Evolutionary conservation across 2,888 invertebrate genomes (phyloP).

Genomic region (Macaria liturata): DNA sequence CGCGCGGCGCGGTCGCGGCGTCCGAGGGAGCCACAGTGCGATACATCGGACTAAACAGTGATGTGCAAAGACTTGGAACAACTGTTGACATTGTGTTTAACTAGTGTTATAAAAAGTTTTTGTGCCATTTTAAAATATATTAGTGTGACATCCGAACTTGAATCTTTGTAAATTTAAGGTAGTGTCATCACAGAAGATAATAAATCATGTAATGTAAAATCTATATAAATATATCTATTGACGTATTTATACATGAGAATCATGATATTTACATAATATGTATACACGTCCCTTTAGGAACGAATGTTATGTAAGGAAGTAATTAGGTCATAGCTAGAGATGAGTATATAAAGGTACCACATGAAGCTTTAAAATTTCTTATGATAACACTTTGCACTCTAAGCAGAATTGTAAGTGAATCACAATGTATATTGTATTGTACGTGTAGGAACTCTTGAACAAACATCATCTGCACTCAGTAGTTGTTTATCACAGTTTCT

Average conservation of each 20-base stretch:
- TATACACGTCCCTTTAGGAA: slow-evolving; percentile 83
- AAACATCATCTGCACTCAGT: slow-evolving; percentile 24
- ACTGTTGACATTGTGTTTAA: slow-evolving; percentile 79
- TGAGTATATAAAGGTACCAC: slow-evolving; percentile 78
- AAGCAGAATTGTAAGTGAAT: slow-evolving; percentile 73
- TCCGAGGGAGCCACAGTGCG: slow-evolving; percentile 42
- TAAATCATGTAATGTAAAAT: slow-evolving; percentile 78
- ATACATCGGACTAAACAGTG: slow-evolving; percentile 51
- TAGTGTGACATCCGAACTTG: slow-evolving; percentile 83
- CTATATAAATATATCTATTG: slow-evolving; percentile 68
- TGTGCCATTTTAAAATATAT: slow-evolving; percentile 81
- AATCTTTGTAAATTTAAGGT: slow-evolving; percentile 79
- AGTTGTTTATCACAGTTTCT: slow-evolving; percentile 24
- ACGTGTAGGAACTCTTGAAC: slow-evolving; percentile 45
- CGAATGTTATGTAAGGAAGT: slow-evolving; percentile 80
- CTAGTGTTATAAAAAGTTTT: slow-evolving; percentile 80
- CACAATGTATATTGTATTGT: slow-evolving; percentile 47
- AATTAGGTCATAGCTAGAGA: slow-evolving; percentile 78
- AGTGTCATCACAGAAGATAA: slow-evolving; percentile 79
- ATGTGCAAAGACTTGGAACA: slow-evolving; percentile 66
- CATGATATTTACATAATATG: slow-evolving; percentile 79
- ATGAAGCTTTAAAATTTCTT: slow-evolving; percentile 83
- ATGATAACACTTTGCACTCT: slow-evolving; percentile 81
- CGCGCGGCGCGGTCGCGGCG: slow-evolving; percentile 35
- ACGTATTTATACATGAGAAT: slow-evolving; percentile 81